Evolutionary conservation across 2,888 invertebrate genomes (phyloP).

Genomic region (Limnephilus auricula): DNA sequence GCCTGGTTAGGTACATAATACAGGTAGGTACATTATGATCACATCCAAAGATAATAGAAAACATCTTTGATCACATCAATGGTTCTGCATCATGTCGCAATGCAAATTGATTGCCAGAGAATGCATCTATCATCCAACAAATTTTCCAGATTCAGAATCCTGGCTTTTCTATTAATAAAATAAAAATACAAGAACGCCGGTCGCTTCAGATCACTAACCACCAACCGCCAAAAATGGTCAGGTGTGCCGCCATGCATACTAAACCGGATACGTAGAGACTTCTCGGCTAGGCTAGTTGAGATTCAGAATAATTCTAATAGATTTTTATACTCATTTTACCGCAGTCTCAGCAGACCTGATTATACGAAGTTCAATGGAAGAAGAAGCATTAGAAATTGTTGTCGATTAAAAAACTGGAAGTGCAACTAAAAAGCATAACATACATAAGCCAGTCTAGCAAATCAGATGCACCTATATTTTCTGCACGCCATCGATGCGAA

Average conservation of each 20-base stretch:
- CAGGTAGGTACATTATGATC: not conserved
- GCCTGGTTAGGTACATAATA: not conserved
- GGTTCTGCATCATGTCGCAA: not conserved
- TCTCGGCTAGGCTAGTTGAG: not conserved
- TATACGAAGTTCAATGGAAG: not conserved
- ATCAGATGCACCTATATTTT: too few species aligned
- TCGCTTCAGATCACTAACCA: conserved; percentile 2
- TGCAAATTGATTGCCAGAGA: not conserved
- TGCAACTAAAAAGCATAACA: not conserved
- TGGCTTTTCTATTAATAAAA: not conserved
- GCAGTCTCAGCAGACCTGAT: not conserved
- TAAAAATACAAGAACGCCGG: not conserved
- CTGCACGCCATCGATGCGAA: too few species aligned
- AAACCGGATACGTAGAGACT: not conserved
- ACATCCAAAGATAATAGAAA: too few species aligned
- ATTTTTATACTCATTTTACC: not conserved
- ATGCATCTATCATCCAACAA: not conserved
- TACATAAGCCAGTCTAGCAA: not conserved
- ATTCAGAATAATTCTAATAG: not conserved
- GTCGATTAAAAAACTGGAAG: not conserved
- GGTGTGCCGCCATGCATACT: not conserved
- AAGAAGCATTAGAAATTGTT: not conserved
- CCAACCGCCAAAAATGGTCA: not conserved
- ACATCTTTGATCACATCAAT: not conserved
- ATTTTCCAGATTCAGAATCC: not conserved